A percentile compares a stretch with the other conserved stretches of the same genome.
Conservation (phyloP, 2,113 vertebrate genomes). For the Thamnophis sirtalis region DNA sequence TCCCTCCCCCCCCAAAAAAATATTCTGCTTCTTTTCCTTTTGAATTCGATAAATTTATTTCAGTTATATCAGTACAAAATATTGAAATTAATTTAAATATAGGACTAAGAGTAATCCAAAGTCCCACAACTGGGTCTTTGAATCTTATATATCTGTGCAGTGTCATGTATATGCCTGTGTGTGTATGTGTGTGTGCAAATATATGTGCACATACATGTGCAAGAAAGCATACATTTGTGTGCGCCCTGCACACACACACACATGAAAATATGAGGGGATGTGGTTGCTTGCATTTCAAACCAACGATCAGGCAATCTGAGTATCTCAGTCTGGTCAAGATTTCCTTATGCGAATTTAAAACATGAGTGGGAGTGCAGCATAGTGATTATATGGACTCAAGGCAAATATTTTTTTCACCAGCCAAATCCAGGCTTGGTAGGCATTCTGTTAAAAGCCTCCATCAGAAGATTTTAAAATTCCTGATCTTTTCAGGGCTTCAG, state of each 20-base stretch:
- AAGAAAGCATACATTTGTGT: neutral
- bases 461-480: neutral
- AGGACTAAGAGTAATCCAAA: neutral
- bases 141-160: neutral
- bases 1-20: neutral
- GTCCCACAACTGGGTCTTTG: neutral
- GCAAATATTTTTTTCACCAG: neutral
- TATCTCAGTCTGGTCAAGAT: neutral
- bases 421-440: neutral
- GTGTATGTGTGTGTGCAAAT: neutral
- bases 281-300: neutral
- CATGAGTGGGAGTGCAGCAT: neutral
- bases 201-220: neutral
- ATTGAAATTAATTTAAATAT: slow-evolving; percentile 21
- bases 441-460: neutral
- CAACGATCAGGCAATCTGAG: neutral
- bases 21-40: neutral
- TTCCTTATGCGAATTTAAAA: neutral
- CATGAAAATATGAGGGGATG: neutral
- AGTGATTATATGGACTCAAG: neutral
- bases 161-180: neutral
- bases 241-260: no score
- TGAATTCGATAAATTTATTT: neutral
- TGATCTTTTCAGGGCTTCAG: neutral
- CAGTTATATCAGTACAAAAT: slow-evolving; percentile 15